Evolutionary conservation across 2,113 vertebrate genomes (phyloP).

Genomic region (Macaca nemestrina): DNA sequence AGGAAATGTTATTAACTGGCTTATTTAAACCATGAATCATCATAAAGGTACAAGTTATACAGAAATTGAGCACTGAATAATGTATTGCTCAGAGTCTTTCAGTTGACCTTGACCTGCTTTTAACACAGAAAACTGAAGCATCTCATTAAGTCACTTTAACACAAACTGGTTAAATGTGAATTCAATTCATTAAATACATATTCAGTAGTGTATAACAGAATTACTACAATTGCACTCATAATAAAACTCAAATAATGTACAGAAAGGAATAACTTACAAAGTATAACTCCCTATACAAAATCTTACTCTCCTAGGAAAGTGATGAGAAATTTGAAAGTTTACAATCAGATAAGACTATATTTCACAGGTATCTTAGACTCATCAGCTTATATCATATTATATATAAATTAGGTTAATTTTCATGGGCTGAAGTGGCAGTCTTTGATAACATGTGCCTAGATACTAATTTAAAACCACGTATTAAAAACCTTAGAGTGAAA

Average conservation of each 20-base stretch:
- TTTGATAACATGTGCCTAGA: not conserved
- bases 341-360: not conserved
- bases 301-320: not conserved
- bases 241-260: constrained; percentile 58
- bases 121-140: constrained; percentile 7
- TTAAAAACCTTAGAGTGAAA: not conserved
- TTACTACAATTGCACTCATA: constrained; percentile 42
- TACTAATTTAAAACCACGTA: constrained; percentile 7
- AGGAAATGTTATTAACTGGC: constrained; percentile 21
- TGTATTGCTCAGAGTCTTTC: not conserved
- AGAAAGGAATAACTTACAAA: not conserved
- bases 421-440: not conserved
- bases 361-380: not conserved
- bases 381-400: not conserved
- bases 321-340: not conserved
- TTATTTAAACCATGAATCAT: constrained; percentile 41
- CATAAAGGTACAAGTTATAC: constrained; percentile 1
- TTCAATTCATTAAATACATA: constrained; percentile 61
- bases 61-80: constrained; percentile 12
- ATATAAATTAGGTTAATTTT: not conserved
- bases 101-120: constrained; percentile 44
- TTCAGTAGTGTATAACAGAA: constrained; percentile 31
- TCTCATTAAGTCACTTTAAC: constrained; percentile 34
- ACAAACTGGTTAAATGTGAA: constrained; percentile 54
- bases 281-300: not conserved